Base-by-base conservation (phyloP, 2,888 invertebrate species). In the Ditylenchus weischeri region DNA sequence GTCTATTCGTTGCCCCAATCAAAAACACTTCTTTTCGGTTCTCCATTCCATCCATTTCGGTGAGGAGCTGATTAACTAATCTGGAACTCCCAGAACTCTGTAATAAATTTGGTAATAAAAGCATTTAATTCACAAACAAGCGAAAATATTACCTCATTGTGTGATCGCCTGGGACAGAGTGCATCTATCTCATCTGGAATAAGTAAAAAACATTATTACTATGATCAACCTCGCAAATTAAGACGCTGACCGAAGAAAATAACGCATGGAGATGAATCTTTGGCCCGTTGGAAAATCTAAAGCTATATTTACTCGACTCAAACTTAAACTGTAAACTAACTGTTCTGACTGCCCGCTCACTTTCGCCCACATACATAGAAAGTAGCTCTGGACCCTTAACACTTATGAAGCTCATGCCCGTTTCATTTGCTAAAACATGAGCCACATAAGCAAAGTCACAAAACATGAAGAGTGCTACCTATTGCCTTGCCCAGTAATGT, bases 291-390 rank as follows among this genome's bases (percentile, higher is more conserved):
- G 84, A 99, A 98, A 80, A 93, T 92, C 35, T 43, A 15, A 43
- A 43, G 15, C 11, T 13, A 43, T 8, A 13, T 6, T 43, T 43
- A n/a, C n/a, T 10, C 8, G 43, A 29, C 29, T 29, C 5, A 29
- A 29, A 2, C 29, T 2, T 29, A 29, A 29, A 2, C 29, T 29
- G 29, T 5, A 29, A 43, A 43, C 43, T 15, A 43, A 43, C 43
- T 15, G 91, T 90, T n/a, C 98, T 87, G 0, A 98, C 93, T 0
- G 94, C 94, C 76, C 91, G 88, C 85, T 98, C 98, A 85, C 94
- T 95, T 86, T 98, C 96, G 69, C 98, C 98, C 21, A 98, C 93
- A 85, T 96, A 98, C 96, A 96, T 98, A 83, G 93, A 96, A 67
- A 98, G 87, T 64, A 98, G 85, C 85, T 98, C 98, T 0, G 98